Conservation (phyloP, 2,113 vertebrate genomes). For the Nesoenas mayeri region DNA sequence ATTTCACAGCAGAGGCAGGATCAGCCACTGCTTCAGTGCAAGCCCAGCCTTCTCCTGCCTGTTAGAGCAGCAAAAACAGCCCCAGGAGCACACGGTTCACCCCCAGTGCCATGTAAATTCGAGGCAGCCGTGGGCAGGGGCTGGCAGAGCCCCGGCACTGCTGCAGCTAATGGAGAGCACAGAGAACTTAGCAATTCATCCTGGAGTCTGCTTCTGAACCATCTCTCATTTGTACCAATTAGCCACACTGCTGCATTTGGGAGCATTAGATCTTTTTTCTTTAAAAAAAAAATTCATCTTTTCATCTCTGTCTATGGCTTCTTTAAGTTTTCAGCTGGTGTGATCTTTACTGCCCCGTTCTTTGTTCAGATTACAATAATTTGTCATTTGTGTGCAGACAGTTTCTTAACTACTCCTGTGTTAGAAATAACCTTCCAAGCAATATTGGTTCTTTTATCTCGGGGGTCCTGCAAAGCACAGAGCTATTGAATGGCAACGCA, state of each 20-base stretch:
- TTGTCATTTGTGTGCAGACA: slow-evolving; percentile 66
- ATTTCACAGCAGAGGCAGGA: neutral
- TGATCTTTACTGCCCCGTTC: slow-evolving; percentile 48
- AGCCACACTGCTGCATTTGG: slow-evolving; percentile 26
- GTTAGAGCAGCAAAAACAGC: neutral
- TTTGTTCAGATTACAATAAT: slow-evolving; percentile 72
- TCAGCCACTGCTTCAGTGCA: neutral
- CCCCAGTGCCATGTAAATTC: neutral
- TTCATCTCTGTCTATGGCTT: slow-evolving; percentile 12
- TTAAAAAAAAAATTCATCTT: neutral
- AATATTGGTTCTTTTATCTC: slow-evolving; percentile 64
- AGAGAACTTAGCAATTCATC: neutral
- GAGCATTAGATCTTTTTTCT: neutral
- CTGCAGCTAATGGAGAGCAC: neutral
- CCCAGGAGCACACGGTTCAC: neutral
- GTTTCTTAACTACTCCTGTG: slow-evolving; percentile 69
- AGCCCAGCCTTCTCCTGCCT: neutral
- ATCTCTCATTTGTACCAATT: slow-evolving; percentile 51
- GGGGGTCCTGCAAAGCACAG: slow-evolving; percentile 61
- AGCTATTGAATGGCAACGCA: slow-evolving; percentile 65
- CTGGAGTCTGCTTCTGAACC: neutral
- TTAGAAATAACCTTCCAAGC: slow-evolving; percentile 70
- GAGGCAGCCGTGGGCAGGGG: neutral
- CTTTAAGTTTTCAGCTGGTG: slow-evolving; percentile 42
- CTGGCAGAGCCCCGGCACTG: neutral